Evolutionary conservation across 2,113 vertebrate species (phyloP).

Genomic region (Nesospiza acunhae): DNA sequence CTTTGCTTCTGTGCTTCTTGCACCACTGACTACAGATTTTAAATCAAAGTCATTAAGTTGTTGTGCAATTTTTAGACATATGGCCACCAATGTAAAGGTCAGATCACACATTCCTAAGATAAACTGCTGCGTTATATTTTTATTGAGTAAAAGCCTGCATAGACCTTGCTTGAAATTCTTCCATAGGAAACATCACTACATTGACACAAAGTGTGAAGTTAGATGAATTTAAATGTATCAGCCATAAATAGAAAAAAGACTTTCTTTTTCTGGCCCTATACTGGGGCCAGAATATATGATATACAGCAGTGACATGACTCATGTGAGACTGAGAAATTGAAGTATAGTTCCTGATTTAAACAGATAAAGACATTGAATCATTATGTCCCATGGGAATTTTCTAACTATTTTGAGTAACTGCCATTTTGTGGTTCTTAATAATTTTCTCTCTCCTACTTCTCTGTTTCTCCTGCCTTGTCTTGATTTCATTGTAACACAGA

Average conservation of each 20-base stretch:
- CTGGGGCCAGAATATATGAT: background rate
- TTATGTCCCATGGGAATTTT: background rate
- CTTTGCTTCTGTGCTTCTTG: background rate
- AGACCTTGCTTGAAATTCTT: background rate
- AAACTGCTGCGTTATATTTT: background rate
- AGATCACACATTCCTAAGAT: background rate
- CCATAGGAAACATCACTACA: background rate
- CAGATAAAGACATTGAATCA: background rate
- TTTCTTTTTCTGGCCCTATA: background rate
- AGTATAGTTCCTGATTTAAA: background rate
- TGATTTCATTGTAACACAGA: background rate
- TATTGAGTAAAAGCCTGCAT: background rate
- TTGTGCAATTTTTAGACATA: background rate
- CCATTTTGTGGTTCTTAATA: background rate
- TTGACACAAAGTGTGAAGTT: background rate
- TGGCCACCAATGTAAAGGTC: background rate
- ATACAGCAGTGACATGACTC: background rate
- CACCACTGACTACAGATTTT: background rate
- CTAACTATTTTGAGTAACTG: conserved; percentile 11
- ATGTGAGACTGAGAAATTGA: background rate
- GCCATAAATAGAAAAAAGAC: background rate
- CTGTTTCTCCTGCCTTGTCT: background rate
- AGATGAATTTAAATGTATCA: background rate
- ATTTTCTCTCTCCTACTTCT: background rate
- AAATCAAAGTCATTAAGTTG: background rate